Base-by-base conservation (phyloP, 1,140 invertebrate genomes). In the Plodia interpunctella region DNA sequence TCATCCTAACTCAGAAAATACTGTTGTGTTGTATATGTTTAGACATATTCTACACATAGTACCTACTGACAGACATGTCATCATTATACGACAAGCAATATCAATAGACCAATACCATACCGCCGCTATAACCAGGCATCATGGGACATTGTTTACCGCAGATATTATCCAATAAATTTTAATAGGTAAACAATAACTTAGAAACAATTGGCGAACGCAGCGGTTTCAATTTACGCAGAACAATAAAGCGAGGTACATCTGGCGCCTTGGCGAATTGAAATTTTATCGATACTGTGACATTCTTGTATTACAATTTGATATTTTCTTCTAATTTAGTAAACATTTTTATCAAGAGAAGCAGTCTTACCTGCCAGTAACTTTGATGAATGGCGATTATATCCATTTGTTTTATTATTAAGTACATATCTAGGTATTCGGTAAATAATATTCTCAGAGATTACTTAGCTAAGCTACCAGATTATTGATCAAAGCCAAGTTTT, bases 121-220 rank as follows among this genome's bases (percentile, higher is more conserved):
- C 21, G 2, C 21, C 21, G 21, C 21, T 3, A 25, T 25, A 25
- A 25, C 21, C 21, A 25, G 21, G 2, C 21, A 25, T 25, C 51
- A 17, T 25, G 11, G 25, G 11, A 25, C 19, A 53, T 53, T 25
- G 51, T 21, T 25, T 53, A 53, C 15, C 20, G 51, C 18, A 25
- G 20, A 53, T 25, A 62, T 62, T 69, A 56, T 53, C 63, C 58
- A 49, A 72, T 67, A 55, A 72, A 72, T 66, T 75, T 76, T 81
- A 81, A 88, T 86, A 82, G 80, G 70, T 76, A 83, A 80, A 80
- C 83, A 83, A 87, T 88, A 86, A 86, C 72, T 73, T 69, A 52
- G 61, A 66, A 59, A 72, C 81, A 80, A 84, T 87, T 78, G 76
- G 75, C 72, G 1, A 15, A 44, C 59, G 53, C 59, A 64, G 55